These are phyloP conservation scores for Tetragnatha versicolor DNA, from an alignment of 1,140 invertebrate genomes.

Conservation along the genomic window DNA sequence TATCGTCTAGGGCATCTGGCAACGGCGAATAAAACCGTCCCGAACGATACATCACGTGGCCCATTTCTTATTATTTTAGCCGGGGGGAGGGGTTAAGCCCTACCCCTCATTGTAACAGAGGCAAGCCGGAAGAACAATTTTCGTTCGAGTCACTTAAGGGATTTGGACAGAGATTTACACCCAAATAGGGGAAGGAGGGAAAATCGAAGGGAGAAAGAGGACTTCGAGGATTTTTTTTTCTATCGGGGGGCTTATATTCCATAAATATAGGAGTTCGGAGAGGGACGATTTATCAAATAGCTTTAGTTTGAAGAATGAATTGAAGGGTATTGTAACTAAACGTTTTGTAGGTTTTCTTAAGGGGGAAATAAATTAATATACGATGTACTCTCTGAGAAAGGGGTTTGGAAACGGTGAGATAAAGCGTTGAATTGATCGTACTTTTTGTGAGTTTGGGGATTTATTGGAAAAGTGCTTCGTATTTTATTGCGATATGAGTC, in stretches of 20 bases:
- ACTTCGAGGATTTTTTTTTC: neutral
- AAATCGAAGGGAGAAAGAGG: slow-evolving; percentile 1
- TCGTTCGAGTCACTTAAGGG: slow-evolving; percentile 36
- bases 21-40: slow-evolving; percentile 26
- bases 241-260: slow-evolving; percentile 42
- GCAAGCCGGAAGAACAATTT: slow-evolving; percentile 34
- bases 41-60: slow-evolving; percentile 30
- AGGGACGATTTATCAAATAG: slow-evolving; percentile 36
- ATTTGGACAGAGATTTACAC: slow-evolving; percentile 40
- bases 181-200: neutral
- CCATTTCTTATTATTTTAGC: slow-evolving; percentile 45
- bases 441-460: too few relatives aligned
- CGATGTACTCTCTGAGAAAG: too few relatives aligned
- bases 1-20: slow-evolving; percentile 20
- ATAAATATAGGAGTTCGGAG: slow-evolving; percentile 40
- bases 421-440: too few relatives aligned
- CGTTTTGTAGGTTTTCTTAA: too few relatives aligned
- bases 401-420: too few relatives aligned
- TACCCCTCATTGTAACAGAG: neutral
- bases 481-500: too few relatives aligned
- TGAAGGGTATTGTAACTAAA: neutral
- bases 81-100: neutral
- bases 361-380: too few relatives aligned
- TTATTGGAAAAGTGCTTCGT: too few relatives aligned
- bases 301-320: slow-evolving; percentile 6